Conservation (phyloP, 2,113 vertebrate species). For the Bambusicola thoracicus region DNA sequence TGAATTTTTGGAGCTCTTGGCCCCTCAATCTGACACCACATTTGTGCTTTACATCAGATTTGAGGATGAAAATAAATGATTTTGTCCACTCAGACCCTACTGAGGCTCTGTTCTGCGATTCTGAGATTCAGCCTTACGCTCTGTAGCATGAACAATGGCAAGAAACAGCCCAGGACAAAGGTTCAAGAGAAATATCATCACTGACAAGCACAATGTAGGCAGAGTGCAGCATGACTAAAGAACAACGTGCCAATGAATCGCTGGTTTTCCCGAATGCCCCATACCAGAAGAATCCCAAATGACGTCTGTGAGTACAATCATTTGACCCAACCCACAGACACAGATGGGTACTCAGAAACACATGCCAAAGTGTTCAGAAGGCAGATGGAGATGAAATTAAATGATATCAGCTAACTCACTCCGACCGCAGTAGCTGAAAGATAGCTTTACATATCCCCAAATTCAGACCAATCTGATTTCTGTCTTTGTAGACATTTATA, state of each 20-base stretch:
- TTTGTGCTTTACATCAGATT: background rate
- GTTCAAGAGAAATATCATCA: background rate
- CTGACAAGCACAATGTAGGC: constrained; percentile 28
- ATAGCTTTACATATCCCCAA: background rate
- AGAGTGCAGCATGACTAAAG: constrained; percentile 49
- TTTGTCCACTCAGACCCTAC: background rate
- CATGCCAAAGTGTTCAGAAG: constrained; percentile 47
- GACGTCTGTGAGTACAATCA: constrained; percentile 51
- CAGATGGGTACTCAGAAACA: constrained; percentile 60
- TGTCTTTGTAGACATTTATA: background rate
- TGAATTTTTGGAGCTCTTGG: background rate
- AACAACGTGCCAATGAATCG: background rate
- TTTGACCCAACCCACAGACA: constrained; percentile 65
- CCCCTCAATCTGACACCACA: background rate
- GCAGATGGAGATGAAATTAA: constrained; percentile 67
- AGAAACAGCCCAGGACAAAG: background rate
- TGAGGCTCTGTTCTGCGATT: background rate
- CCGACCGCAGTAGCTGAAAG: background rate
- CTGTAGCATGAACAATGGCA: background rate
- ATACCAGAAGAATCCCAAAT: constrained; percentile 54
- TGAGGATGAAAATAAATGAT: background rate
- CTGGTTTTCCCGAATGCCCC: constrained; percentile 50
- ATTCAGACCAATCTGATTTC: background rate
- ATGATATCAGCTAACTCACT: constrained; percentile 43
- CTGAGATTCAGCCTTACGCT: background rate